Evolutionary conservation across 2,888 invertebrate genomes (phyloP), one percentile per base, ranked within the genome.

Genomic region (Hirtodrosophila alboralis): DNA sequence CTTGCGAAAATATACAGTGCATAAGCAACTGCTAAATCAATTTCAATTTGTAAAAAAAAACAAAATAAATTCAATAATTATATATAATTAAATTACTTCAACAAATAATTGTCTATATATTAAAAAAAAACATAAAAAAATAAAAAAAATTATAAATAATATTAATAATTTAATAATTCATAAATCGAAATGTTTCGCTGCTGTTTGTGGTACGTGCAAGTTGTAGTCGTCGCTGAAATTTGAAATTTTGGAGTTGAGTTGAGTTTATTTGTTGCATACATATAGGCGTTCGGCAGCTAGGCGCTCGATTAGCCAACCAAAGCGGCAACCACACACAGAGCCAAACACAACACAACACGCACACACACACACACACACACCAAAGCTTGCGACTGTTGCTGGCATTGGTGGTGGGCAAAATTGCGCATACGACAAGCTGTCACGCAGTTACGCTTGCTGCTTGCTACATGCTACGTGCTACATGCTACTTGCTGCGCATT

Each of bases 341-440:
- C n/a, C 27, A 44, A 54, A 28, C 33, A 37, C 27, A 59, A 26
- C 37, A 48, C 59, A 51, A n/a, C 49, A 43, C 52, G 60, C 49
- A 48, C 30, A 61, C 23, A 47, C 30, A 31, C 21, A 38, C 7
- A 28, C 1, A 1, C 26, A 27, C 18, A 33, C 6, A 33, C 44
- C 51, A 41, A 51, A 60, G 57, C 53, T 53, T 62, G 59, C 77
- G 59, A 62, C 63, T 84, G 58, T 78, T 70, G 76, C 69, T 85
- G 84, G 78, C 57, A 85, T 83, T 83, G 85, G 83, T 73, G 69
- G 65, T 65, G 45, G 45, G 43, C 27, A 70, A 58, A 59, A 53
- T 79, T 79, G 86, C 78, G 86, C 77, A 79, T 79, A 79, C 78
- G 78, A 76, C 76, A 72, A 34, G 84, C 65, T 79, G 62, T 33